Evolutionary conservation across 1,140 invertebrate species (phyloP).

Genomic region (Halyomorpha halys): DNA sequence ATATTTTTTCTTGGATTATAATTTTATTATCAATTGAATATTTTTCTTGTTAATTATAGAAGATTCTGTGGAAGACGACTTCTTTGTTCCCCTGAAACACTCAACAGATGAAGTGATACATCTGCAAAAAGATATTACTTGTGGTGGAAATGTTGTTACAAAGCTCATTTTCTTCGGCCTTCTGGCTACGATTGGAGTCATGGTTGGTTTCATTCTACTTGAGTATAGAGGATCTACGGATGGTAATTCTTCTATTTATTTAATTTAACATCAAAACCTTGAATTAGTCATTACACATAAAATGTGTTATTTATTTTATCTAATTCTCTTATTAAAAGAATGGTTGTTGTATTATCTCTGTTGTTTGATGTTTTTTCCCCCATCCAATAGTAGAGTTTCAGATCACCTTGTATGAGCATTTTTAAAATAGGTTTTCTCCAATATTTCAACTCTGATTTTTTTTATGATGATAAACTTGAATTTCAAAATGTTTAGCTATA

Average conservation of each 20-base stretch:
- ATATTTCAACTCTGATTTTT: too few relatives aligned
- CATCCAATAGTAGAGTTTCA: too few relatives aligned
- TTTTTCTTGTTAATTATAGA: conserved; percentile 21
- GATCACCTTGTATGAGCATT: too few relatives aligned
- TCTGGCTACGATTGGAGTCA: conserved; percentile 53
- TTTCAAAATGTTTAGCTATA: too few relatives aligned
- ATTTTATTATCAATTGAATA: not conserved
- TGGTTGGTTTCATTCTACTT: conserved; percentile 63
- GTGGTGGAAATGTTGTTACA: conserved; percentile 67
- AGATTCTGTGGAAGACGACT: conserved; percentile 25
- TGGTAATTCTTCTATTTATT: conserved; percentile 35
- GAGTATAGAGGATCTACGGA: conserved; percentile 65
- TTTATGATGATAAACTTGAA: too few relatives aligned
- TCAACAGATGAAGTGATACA: conserved; percentile 55
- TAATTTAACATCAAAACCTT: not conserved
- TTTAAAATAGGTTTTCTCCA: too few relatives aligned
- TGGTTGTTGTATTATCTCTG: too few relatives aligned
- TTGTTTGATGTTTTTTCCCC: too few relatives aligned
- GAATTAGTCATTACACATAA: not conserved
- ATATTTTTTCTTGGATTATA: too few relatives aligned
- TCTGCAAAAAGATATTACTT: conserved; percentile 58
- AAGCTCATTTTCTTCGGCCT: conserved; percentile 69
- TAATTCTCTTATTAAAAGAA: too few relatives aligned
- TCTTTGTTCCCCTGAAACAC: conserved; percentile 12
- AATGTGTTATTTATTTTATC: too few relatives aligned